A percentile compares a stretch with the other conserved stretches of the same genome.
Conservation (phyloP, 2,888 invertebrate species). For the Xestia sexstrigata region DNA sequence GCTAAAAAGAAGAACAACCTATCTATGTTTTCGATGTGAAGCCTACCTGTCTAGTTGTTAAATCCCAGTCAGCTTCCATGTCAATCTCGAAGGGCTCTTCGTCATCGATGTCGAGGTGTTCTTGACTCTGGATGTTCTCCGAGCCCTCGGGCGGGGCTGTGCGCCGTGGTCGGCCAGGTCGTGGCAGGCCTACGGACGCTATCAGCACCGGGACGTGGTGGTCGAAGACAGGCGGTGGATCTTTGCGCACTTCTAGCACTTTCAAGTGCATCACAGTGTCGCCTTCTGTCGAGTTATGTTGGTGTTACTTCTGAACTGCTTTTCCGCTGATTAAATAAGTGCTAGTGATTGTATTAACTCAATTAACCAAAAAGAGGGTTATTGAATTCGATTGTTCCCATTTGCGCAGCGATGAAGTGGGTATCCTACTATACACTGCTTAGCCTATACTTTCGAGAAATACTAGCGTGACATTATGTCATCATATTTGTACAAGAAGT, state of each 20-base stretch:
- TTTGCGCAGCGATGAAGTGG: neutral
- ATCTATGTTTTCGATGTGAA: neutral
- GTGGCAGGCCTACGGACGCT: slow-evolving; percentile 84
- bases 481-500: too few species aligned
- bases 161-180: slow-evolving; percentile 81
- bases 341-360: neutral
- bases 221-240: slow-evolving; percentile 95
- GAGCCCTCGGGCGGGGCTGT: slow-evolving; percentile 71
- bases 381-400: neutral
- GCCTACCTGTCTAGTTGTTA: slow-evolving; percentile 97
- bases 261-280: slow-evolving; percentile 97
- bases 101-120: slow-evolving; percentile 90
- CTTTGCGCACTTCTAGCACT: slow-evolving; percentile 95
- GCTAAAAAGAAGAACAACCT: neutral
- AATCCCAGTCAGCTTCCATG: slow-evolving; percentile 95
- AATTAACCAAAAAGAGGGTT: too few species aligned
- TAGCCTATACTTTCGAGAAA: neutral
- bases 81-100: slow-evolving; percentile 89
- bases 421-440: neutral
- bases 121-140: slow-evolving; percentile 73
- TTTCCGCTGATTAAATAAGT: neutral
- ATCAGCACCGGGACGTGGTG: slow-evolving; percentile 97
- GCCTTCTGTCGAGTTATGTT: slow-evolving; percentile 91
- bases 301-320: neutral
- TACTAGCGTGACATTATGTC: too few species aligned